These are phyloP conservation scores for Sinelater perroti DNA, from an alignment of 2,888 invertebrate species.

Conservation along the genomic window DNA sequence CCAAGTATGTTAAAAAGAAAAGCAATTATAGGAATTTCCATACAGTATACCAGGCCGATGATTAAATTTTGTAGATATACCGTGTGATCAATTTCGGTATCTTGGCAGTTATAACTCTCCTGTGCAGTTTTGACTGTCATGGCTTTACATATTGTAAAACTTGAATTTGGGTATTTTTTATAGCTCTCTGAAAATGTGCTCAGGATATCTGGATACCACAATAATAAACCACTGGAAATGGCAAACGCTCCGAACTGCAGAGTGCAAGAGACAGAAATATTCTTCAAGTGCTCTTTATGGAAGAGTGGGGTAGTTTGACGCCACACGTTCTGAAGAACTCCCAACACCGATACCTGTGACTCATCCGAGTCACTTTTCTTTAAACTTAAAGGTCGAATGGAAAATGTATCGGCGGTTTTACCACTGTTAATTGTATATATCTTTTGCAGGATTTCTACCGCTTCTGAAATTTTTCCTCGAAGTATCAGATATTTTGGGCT, in stretches of 20 bases:
- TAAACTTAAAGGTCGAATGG: constrained; percentile 50
- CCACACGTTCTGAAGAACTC: constrained; percentile 31
- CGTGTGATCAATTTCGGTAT: constrained; percentile 25
- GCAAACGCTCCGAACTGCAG: constrained; percentile 47
- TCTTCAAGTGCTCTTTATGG: constrained; percentile 39
- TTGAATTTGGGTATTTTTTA: constrained; percentile 21
- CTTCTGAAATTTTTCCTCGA: constrained; percentile 67
- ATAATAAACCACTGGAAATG: constrained; percentile 45
- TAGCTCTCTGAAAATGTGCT: constrained; percentile 41
- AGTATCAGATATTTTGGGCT: constrained; percentile 80
- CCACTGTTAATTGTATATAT: constrained; percentile 69
- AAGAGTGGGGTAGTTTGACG: constrained; percentile 44
- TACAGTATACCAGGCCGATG: constrained; percentile 37
- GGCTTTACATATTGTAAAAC: constrained; percentile 47
- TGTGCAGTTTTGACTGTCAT: constrained; percentile 25
- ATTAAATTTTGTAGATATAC: constrained; percentile 41
- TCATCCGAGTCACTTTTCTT: not conserved
- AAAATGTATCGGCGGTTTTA: constrained; percentile 60
- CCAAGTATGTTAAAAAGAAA: constrained; percentile 38
- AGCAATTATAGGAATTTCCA: constrained; percentile 39
- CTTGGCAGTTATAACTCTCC: constrained; percentile 8
- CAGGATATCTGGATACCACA: constrained; percentile 52
- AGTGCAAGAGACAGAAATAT: constrained; percentile 42
- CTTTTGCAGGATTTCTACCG: constrained; percentile 66
- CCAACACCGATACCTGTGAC: not conserved